These are phyloP conservation scores for Falco columbarius DNA, from an alignment of 2,797 vertebrate species.

Conservation along the genomic window DNA sequence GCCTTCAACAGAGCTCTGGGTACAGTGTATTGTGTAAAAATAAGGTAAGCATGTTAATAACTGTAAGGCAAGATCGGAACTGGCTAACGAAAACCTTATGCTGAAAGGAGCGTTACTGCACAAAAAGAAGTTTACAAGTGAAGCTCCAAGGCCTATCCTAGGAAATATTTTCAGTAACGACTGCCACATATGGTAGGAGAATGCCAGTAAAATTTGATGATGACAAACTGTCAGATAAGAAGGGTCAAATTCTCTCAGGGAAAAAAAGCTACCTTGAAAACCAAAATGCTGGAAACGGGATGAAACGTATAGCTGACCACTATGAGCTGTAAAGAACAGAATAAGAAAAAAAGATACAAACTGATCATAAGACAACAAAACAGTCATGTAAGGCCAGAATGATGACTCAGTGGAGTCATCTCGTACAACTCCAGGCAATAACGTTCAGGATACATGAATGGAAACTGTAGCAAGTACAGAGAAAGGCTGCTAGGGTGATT, in stretches of 20 bases:
- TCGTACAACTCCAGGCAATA: neutral
- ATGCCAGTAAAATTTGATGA: neutral
- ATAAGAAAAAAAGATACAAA: neutral
- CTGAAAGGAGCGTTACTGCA: neutral
- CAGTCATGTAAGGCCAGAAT: neutral
- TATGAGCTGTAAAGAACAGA: neutral
- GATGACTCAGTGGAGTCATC: neutral
- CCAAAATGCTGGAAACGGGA: neutral
- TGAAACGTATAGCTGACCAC: neutral
- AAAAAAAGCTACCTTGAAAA: neutral
- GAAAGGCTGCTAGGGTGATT: neutral
- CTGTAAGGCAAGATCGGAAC: neutral
- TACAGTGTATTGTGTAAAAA: neutral
- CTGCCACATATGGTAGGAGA: neutral
- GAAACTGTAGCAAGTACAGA: neutral
- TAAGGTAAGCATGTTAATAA: neutral
- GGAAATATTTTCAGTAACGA: neutral
- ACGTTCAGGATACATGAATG: fast-evolving
- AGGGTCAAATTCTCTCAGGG: neutral
- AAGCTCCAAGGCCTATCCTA: neutral
- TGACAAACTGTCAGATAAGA: neutral
- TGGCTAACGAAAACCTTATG: neutral
- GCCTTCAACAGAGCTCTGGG: neutral
- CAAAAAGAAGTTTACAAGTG: neutral
- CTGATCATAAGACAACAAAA: neutral